Evolutionary conservation across 2,797 vertebrate genomes (phyloP).

Genomic region (Smutsia gigantea): DNA sequence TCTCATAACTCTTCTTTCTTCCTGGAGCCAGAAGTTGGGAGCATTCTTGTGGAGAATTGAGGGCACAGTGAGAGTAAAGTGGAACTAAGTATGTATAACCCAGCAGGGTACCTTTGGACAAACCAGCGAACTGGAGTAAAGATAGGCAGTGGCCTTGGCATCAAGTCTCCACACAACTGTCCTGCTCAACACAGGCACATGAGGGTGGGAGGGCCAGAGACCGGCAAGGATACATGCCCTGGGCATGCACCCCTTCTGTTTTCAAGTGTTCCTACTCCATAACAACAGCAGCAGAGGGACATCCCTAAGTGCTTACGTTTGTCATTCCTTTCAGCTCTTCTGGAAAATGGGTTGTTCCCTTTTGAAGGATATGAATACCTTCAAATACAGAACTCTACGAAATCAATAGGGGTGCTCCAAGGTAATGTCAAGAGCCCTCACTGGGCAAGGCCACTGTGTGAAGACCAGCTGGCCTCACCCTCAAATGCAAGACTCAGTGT

Average conservation of each 20-base stretch:
- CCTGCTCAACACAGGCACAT: neutral
- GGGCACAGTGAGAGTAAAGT: neutral
- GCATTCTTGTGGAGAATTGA: neutral
- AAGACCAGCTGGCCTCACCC: neutral
- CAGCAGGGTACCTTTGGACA: neutral
- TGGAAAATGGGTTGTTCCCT: neutral
- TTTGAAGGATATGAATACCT: neutral
- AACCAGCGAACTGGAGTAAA: neutral
- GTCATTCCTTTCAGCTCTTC: neutral
- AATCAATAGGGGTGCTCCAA: neutral
- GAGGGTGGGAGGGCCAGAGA: neutral
- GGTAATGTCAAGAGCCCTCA: neutral
- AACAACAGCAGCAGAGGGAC: neutral
- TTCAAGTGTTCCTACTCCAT: neutral
- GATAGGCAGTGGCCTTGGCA: neutral
- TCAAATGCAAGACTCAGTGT: neutral
- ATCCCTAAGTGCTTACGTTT: neutral
- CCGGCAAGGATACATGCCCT: neutral
- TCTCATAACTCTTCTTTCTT: neutral
- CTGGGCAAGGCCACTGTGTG: neutral
- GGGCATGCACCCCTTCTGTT: neutral
- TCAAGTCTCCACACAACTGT: no score
- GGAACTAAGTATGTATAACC: neutral
- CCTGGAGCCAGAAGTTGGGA: no score
- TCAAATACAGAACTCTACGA: neutral